phyloP scores from a whole-genome alignment of 2,888 invertebrate genomes.

The Mythimna ferrago region DNA sequence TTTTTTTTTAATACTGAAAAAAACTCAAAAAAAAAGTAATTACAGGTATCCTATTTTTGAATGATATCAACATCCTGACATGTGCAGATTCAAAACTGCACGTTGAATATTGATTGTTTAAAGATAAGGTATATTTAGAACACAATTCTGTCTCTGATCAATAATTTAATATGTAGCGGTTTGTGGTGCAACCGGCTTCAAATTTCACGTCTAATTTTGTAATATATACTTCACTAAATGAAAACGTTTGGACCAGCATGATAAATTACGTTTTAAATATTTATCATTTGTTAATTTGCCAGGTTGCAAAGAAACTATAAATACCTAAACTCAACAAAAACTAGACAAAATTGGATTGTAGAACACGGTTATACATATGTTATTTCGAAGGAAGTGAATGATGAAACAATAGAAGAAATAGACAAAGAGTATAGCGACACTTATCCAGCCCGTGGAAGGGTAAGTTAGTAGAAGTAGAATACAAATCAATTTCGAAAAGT shows the following conservation, averaged over 20 bases:
- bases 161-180: too few relatives aligned
- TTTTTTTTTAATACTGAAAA: too few relatives aligned
- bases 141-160: too few relatives aligned
- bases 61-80: too few relatives aligned
- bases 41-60: too few relatives aligned
- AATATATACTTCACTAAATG: too few relatives aligned
- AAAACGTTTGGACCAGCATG: not conserved
- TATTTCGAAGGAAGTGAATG: not conserved
- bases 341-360: constrained; percentile 64
- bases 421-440: not conserved
- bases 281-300: constrained; percentile 9
- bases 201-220: too few relatives aligned
- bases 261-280: not conserved
- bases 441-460: constrained; percentile 72
- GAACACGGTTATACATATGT: constrained; percentile 63
- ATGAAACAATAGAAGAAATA: not conserved
- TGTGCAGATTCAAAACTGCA: too few relatives aligned
- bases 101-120: too few relatives aligned
- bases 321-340: constrained; percentile 56
- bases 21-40: too few relatives aligned
- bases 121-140: too few relatives aligned
- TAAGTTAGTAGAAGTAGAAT: constrained; percentile 50
- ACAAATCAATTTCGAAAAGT: not conserved
- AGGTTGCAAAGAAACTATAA: constrained; percentile 67
- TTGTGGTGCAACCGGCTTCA: too few relatives aligned